Evolutionary conservation across 2,888 invertebrate genomes (phyloP).

Genomic region (Agrotis ipsilon): DNA sequence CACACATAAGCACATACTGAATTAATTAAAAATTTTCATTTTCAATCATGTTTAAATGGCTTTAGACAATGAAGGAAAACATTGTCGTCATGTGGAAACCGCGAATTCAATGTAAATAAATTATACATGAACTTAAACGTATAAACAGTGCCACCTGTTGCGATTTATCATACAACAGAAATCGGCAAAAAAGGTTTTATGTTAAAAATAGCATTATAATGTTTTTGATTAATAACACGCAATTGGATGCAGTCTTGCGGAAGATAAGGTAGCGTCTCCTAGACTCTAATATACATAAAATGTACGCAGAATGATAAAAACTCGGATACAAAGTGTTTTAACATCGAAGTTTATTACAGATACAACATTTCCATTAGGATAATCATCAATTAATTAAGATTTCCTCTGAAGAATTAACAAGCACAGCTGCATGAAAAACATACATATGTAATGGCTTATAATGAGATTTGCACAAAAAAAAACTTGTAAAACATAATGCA

Average conservation of each 20-base stretch:
- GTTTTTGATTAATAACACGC: constrained; percentile 7
- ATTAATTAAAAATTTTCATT: constrained; percentile 26
- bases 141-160: constrained; percentile 29
- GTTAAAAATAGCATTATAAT: not conserved
- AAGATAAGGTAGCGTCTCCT: not conserved
- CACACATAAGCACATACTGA: constrained; percentile 8
- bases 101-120: constrained; percentile 29
- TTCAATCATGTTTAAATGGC: constrained; percentile 27
- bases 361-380: constrained; percentile 16
- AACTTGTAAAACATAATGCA: constrained; percentile 25
- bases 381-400: constrained; percentile 35
- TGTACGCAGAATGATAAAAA: not conserved
- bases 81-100: constrained; percentile 14
- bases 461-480: constrained; percentile 21
- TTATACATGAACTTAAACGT: constrained; percentile 10
- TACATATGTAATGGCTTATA: constrained; percentile 5
- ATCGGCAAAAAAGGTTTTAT: constrained; percentile 5
- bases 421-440: constrained; percentile 24
- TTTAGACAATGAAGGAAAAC: constrained; percentile 16
- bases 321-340: constrained; percentile 7
- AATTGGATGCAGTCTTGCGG: not conserved
- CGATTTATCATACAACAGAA: not conserved
- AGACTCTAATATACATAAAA: not conserved
- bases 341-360: not conserved
- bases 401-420: constrained; percentile 23